These are phyloP conservation scores for Mesaphorura yosii DNA, from an alignment of 1,140 invertebrate species.

Conservation along the genomic window DNA sequence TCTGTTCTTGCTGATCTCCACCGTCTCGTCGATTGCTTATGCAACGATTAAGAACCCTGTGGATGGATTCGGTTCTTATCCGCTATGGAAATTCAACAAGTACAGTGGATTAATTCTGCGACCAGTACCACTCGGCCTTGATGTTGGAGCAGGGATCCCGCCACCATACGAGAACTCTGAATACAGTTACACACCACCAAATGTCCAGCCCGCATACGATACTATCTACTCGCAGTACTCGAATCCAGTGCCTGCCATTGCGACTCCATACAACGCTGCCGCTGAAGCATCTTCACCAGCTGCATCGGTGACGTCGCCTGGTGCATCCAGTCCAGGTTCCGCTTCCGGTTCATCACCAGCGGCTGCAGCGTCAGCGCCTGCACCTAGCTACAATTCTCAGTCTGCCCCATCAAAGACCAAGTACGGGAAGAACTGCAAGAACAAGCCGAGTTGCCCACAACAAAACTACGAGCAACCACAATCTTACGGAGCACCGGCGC, in stretches of 20 bases:
- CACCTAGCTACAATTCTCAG: constrained; percentile 5
- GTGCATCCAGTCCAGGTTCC: not conserved
- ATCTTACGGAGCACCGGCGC: constrained; percentile 5
- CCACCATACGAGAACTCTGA: too few relatives aligned
- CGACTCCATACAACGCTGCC: constrained; percentile 17
- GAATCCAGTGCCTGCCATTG: too few relatives aligned
- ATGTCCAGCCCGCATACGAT: too few relatives aligned
- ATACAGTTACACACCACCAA: too few relatives aligned
- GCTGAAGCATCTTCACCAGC: constrained; percentile 1
- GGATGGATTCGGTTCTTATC: constrained; percentile 28
- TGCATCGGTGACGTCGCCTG: not conserved
- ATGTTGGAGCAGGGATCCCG: constrained; percentile 22
- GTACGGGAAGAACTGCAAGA: not conserved
- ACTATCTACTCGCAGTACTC: too few relatives aligned
- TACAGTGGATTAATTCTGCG: constrained; percentile 25
- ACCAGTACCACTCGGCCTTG: constrained; percentile 28
- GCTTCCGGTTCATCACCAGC: not conserved
- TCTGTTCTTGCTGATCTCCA: too few relatives aligned
- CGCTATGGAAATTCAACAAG: constrained; percentile 31
- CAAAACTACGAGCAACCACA: not conserved
- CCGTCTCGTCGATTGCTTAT: too few relatives aligned
- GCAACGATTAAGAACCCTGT: too few relatives aligned
- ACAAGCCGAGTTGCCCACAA: not conserved
- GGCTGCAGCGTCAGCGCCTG: too few relatives aligned
- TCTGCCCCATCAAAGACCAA: not conserved